Base-by-base conservation (phyloP, 2,113 vertebrate species). In the Aix galericulata region DNA sequence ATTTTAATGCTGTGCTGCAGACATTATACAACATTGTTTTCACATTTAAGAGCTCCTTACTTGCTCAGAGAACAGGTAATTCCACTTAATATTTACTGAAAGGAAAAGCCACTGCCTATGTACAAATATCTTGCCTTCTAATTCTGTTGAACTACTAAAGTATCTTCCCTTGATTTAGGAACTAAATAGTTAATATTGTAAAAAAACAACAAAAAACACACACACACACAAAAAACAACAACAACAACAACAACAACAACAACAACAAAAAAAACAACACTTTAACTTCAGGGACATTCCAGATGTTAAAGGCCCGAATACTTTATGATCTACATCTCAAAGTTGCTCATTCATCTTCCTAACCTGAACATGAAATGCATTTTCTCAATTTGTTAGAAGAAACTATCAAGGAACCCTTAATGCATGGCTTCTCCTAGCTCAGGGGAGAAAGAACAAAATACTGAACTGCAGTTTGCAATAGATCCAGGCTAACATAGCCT, bases 31-130 rank as follows among this genome's bases (percentile, higher is more conserved):
- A 44, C 31, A 32, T 8, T 69, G 7, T n/a, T 81, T 31, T 83
- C 21, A 0, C 32, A 63, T 86, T 55, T 66, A 59, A 85, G 77
- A 87, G 34, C 67, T 44, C 8, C 42, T 81, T 53, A 83, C 40
- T 13, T 80, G 46, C 31, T 72, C 77, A 90, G 59, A 88, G 68
- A 91, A 93, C 72, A 88, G 36, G 79, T 80, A 96, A 55, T 91
- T 93, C 76, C 66, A 63, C 36, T 62, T 86, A 36, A 25, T n/a
- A 73, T 55, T 75, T 27, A 46, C 31, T 59, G 38, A 85, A 87
- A 91, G 48, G 34, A 73, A 85, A 85, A 71, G 29, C 32, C 34
- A 93, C 48, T 74, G 53, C 36, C 27, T 85, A 82, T 25, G 36
- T 50, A 85, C 42, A 86, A 82, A 82, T 77, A 68, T 32, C 63